A percentile compares a stretch with the other conserved stretches of the same genome.
phyloP scores from a whole-genome alignment of 2,797 vertebrate genomes.

The Sebastes glaucus region DNA sequence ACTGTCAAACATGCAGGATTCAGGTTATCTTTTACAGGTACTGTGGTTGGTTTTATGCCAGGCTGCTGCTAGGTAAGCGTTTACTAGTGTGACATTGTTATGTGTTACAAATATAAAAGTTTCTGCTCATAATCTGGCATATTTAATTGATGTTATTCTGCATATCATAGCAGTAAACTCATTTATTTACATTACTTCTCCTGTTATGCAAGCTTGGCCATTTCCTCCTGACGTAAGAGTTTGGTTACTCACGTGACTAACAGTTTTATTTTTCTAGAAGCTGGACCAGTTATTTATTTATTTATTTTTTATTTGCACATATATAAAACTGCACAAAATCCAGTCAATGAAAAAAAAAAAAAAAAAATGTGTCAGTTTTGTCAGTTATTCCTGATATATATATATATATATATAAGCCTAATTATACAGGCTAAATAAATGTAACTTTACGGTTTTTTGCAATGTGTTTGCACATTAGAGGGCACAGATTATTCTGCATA shows the following conservation, averaged over 20 bases:
- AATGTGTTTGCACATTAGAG: neutral
- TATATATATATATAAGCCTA: too few relatives aligned
- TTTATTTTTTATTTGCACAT: too few relatives aligned
- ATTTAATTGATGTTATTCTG: neutral
- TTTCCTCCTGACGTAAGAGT: neutral
- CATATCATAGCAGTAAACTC: accelerated
- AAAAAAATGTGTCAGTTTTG: too few relatives aligned
- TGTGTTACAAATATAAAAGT: neutral
- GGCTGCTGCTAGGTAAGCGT: neutral
- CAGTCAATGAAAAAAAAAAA: too few relatives aligned
- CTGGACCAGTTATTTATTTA: too few relatives aligned
- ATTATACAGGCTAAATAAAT: neutral
- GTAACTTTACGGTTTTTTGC: neutral
- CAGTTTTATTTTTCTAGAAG: too few relatives aligned
- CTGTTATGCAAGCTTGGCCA: neutral
- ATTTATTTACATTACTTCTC: neutral
- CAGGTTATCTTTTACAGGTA: neutral
- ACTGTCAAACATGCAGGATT: neutral
- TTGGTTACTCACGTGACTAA: neutral
- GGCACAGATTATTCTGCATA: accelerated
- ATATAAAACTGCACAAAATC: too few relatives aligned
- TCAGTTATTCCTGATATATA: too few relatives aligned
- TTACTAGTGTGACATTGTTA: neutral
- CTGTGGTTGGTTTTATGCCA: neutral
- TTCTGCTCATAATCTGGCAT: neutral